Conservation (phyloP, 2,797 vertebrate species). For the Varecia variegata region DNA sequence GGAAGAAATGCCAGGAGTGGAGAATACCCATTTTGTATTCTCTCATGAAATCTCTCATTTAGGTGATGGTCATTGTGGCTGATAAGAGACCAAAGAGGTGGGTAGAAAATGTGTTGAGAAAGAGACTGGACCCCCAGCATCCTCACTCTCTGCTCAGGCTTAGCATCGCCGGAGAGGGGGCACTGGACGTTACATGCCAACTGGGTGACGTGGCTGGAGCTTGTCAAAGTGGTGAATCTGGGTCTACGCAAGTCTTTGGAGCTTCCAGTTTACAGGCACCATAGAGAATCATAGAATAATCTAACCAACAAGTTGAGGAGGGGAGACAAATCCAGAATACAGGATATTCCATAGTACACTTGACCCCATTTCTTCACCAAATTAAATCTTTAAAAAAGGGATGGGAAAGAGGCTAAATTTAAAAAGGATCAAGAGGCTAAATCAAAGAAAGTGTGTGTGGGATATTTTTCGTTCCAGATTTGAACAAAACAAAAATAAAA, state of each 20-base stretch:
- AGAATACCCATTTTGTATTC: not conserved
- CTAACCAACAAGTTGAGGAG: not conserved
- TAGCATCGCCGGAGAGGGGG: not conserved
- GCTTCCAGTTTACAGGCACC: not conserved
- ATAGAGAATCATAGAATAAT: not conserved
- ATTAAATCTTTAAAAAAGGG: not conserved
- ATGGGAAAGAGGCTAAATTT: not conserved
- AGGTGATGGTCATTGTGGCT: not conserved
- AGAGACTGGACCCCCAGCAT: not conserved
- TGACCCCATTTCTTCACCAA: not conserved
- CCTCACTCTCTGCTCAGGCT: fast-evolving
- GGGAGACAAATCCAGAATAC: not conserved
- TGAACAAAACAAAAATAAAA: not conserved
- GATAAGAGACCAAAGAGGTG: too few species aligned
- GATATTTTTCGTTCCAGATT: not conserved
- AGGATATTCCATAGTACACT: not conserved
- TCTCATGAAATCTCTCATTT: not conserved
- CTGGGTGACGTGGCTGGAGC: not conserved
- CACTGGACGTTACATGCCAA: not conserved
- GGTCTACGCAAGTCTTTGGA: not conserved
- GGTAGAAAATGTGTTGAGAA: not conserved
- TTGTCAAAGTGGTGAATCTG: too few species aligned
- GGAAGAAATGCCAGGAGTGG: not conserved
- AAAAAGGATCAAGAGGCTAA: not conserved
- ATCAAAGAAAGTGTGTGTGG: too few species aligned